A percentile compares a stretch with the other conserved stretches of the same genome.
These are phyloP conservation scores for Brachyalestes nurse DNA, from an alignment of 2,797 vertebrate genomes.

Conservation along the genomic window DNA sequence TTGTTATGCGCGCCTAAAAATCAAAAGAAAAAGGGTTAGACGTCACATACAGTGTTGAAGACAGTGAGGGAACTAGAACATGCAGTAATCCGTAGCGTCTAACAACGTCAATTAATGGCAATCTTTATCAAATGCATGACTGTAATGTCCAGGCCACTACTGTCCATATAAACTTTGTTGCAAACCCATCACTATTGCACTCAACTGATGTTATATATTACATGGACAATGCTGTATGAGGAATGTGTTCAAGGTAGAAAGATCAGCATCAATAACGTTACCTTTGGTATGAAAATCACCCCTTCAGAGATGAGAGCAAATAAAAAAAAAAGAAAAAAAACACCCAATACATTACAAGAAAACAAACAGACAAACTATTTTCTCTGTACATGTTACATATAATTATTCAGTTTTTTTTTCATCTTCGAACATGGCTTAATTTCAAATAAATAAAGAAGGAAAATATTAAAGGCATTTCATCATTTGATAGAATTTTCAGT, in stretches of 20 bases:
- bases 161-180: slow-evolving; percentile 8
- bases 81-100: slow-evolving; percentile 4
- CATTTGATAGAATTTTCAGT: slow-evolving; percentile 18
- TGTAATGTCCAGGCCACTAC: not conserved
- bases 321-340: not conserved
- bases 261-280: not conserved
- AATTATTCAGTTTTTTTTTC: slow-evolving; percentile 22
- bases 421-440: slow-evolving; percentile 40
- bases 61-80: not conserved
- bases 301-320: slow-evolving; percentile 36
- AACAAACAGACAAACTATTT: slow-evolving; percentile 11
- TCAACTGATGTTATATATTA: not conserved
- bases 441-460: slow-evolving; percentile 45
- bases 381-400: slow-evolving; percentile 40
- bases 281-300: slow-evolving; percentile 46
- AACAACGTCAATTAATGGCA: not conserved
- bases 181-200: slow-evolving; percentile 25
- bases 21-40: not conserved
- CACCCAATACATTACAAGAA: not conserved
- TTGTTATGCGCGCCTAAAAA: not conserved
- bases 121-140: not conserved
- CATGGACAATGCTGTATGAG: not conserved
- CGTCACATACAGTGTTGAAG: slow-evolving; percentile 19
- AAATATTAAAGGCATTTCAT: slow-evolving; percentile 41
- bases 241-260: slow-evolving; percentile 24